Base-by-base conservation (phyloP, 23 tunicate genomes). In the Halocynthia aurantium region DNA sequence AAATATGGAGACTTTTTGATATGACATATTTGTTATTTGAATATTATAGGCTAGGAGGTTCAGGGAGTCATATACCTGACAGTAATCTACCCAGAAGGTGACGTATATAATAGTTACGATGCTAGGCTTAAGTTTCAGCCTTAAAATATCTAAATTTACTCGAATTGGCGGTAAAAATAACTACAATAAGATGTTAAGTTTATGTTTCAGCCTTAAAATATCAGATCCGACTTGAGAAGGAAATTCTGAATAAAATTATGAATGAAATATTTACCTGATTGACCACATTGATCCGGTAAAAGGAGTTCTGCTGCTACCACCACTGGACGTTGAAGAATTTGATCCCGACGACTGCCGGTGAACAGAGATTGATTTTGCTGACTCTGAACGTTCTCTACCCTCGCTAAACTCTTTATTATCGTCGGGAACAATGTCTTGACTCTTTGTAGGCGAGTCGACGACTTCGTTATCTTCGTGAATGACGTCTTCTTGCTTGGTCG, bases 251-350 rank as follows among this genome's bases (percentile, higher is more conserved):
- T 5, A 19, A 11, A 11, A 12, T n/a, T 20, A 10, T 11, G 12
- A 64, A 50, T 62, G 65, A 40, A 76, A 60, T 50, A 86, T 86
- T 76, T 69, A 88, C 96, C 77, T 80, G 9, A 90, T 44, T 8
- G 89, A 84, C 83, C 85, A 84, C 56, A 62, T 70, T 6, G 96
- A 90, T 7, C 67, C 89, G 65, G 82, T 81, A 53, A 57, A 70
- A 2, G 63, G 86, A n/a, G 57, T 72, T 20, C 71, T 22, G 52
- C 53, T 81, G 76, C 72, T 49, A 40, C 19, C 57, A 40, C 8
- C 17, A 12, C 22, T 69, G 53, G 76, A 69, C 83, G 52, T 77
- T 55, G 72, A 78, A 69, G 64, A 84, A 69, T 9, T 72, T 8
- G 70, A 75, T 86, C 67, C 76, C 6, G 68, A 57, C 49, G 78